Evolutionary conservation across 2,113 vertebrate species (phyloP).

Genomic region (Rhinoderma darwinii): DNA sequence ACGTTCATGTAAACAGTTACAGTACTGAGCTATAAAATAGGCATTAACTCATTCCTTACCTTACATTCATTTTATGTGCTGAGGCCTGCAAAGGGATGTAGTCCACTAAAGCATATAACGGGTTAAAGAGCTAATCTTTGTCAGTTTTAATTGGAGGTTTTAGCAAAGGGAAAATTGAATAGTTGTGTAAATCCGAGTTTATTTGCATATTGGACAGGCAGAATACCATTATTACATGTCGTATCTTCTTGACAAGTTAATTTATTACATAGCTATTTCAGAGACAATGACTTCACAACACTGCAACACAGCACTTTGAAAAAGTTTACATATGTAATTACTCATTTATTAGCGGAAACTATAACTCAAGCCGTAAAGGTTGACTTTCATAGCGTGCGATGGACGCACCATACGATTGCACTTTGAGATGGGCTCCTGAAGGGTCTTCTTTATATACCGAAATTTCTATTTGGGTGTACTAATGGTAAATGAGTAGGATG

Average conservation of each 20-base stretch:
- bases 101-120: neutral
- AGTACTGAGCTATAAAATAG: slow-evolving; percentile 56
- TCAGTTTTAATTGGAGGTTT: slow-evolving; percentile 57
- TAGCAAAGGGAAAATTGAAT: slow-evolving; percentile 46
- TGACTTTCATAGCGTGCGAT: neutral
- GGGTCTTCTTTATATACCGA: neutral
- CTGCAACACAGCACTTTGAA: slow-evolving; percentile 35
- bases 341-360: slow-evolving; percentile 46
- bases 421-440: neutral
- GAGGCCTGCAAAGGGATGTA: neutral
- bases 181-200: slow-evolving; percentile 51
- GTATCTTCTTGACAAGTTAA: slow-evolving; percentile 51
- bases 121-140: slow-evolving; percentile 56
- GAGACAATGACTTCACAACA: slow-evolving; percentile 48
- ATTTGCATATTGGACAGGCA: slow-evolving; percentile 54
- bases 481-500: neutral
- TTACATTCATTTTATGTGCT: no score
- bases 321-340: slow-evolving; percentile 55
- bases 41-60: slow-evolving; percentile 56
- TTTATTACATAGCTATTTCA: slow-evolving; percentile 49
- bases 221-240: slow-evolving; percentile 55
- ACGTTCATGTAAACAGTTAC: slow-evolving; percentile 24
- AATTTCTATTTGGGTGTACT: neutral
- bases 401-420: neutral
- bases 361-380: neutral